phyloP scores from a whole-genome alignment of 2,888 invertebrate species.

The Sympetrum striolatum region DNA sequence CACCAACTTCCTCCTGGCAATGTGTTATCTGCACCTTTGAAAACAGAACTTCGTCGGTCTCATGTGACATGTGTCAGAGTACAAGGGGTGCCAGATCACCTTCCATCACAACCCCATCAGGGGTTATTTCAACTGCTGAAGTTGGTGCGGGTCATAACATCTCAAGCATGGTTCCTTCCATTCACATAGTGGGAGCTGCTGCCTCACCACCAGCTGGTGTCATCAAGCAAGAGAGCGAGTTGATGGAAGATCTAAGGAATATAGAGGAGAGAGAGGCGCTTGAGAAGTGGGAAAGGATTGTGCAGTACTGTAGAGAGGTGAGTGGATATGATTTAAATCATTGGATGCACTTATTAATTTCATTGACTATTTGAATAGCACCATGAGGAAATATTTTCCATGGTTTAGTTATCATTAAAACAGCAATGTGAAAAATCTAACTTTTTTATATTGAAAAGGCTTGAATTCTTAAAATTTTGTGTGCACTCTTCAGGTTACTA shows the following conservation, averaged over 20 bases:
- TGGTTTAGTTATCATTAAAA: background rate
- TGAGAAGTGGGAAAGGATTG: constrained; percentile 90
- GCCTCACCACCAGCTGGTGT: constrained; percentile 57
- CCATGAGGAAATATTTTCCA: background rate
- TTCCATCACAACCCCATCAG: constrained; percentile 45
- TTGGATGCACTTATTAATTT: too few relatives aligned
- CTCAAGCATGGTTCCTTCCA: constrained; percentile 14
- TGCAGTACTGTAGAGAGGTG: constrained; percentile 86
- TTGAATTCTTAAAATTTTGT: too few relatives aligned
- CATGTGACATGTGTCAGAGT: constrained; percentile 81
- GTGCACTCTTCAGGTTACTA: too few relatives aligned
- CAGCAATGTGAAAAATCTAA: too few relatives aligned
- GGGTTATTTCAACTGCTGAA: constrained; percentile 42
- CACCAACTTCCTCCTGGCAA: constrained; percentile 67
- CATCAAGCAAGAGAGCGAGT: constrained; percentile 74
- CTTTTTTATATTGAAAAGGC: too few relatives aligned
- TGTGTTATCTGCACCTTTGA: constrained; percentile 83
- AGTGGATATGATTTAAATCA: constrained; percentile 53
- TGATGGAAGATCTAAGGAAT: constrained; percentile 81
- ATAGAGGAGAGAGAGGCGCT: constrained; percentile 87
- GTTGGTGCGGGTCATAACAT: background rate
- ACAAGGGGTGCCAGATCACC: constrained; percentile 59
- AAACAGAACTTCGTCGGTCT: constrained; percentile 67
- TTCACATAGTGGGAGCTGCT: constrained; percentile 13
- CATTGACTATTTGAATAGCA: background rate